A percentile compares a stretch with the other conserved stretches of the same genome.
Evolutionary conservation across 2,888 invertebrate genomes (phyloP).

Genomic region (Eristalis arbustorum): DNA sequence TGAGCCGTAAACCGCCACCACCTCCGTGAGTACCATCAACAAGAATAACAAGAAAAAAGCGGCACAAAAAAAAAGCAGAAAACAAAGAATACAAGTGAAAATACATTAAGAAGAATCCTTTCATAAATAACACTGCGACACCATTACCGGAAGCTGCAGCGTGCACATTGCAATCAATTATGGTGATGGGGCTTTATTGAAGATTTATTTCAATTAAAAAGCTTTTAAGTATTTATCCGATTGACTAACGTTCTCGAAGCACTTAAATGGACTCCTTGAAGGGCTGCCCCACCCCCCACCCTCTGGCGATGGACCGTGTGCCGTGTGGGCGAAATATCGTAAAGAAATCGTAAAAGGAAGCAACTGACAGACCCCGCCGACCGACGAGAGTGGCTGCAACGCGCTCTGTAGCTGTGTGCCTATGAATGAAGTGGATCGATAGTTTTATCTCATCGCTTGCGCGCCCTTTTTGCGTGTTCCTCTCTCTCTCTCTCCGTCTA

Average conservation of each 20-base stretch:
- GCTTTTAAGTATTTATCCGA: conserved; percentile 71
- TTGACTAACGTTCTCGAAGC: conserved; percentile 70
- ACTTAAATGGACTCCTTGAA: conserved; percentile 70
- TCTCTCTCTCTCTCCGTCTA: background rate
- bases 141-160: conserved; percentile 69
- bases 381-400: background rate
- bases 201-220: conserved; percentile 71
- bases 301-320: background rate
- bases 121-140: conserved; percentile 70
- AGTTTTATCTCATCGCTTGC: conserved; percentile 22
- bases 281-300: background rate
- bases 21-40: background rate
- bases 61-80: conserved; percentile 2
- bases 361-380: background rate
- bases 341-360: conserved; percentile 57
- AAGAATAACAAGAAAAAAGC: background rate
- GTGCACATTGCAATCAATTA: conserved; percentile 71
- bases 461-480: no score
- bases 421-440: conserved; percentile 42
- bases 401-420: background rate
- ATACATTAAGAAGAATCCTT: conserved; percentile 69
- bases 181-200: conserved; percentile 71
- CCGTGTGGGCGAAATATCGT: conserved; percentile 31
- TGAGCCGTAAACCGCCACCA: background rate
- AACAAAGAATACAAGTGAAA: conserved; percentile 52